phyloP scores from a whole-genome alignment of 2,113 vertebrate genomes.

The Daphoenositta chrysoptera region DNA sequence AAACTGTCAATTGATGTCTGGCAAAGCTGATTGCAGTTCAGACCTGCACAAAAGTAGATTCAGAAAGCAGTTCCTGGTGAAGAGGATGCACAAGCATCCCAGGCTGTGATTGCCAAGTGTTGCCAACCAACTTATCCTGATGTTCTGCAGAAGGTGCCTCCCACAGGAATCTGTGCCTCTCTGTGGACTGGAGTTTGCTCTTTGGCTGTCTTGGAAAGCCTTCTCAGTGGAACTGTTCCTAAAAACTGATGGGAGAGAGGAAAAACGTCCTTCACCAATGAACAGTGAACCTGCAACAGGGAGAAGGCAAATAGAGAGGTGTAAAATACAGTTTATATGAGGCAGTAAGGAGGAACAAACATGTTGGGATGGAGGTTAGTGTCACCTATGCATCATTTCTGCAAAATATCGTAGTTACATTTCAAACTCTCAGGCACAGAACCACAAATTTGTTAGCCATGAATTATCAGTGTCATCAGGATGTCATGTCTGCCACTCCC shows the following conservation, averaged over 20 bases:
- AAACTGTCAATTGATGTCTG: background rate
- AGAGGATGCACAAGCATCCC: background rate
- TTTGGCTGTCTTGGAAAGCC: background rate
- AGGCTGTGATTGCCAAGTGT: background rate
- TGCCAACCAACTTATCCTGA: background rate
- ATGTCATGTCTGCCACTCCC: background rate
- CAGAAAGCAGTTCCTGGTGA: background rate
- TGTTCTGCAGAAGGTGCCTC: background rate
- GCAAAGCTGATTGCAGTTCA: background rate
- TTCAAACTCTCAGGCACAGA: background rate
- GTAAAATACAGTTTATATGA: background rate
- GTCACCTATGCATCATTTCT: background rate
- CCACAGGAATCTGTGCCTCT: background rate
- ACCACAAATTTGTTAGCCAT: background rate
- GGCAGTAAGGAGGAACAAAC: fast-evolving
- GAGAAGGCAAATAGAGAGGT: background rate
- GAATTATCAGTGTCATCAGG: background rate
- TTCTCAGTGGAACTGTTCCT: background rate
- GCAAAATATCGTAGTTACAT: background rate
- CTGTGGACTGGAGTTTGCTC: background rate
- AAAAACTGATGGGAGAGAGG: background rate
- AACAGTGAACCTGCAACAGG: background rate
- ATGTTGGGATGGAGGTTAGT: background rate
- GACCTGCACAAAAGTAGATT: background rate
- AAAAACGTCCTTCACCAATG: background rate